Conservation (phyloP, 1,140 invertebrate species). For the Helicorthomorpha holstii region DNA sequence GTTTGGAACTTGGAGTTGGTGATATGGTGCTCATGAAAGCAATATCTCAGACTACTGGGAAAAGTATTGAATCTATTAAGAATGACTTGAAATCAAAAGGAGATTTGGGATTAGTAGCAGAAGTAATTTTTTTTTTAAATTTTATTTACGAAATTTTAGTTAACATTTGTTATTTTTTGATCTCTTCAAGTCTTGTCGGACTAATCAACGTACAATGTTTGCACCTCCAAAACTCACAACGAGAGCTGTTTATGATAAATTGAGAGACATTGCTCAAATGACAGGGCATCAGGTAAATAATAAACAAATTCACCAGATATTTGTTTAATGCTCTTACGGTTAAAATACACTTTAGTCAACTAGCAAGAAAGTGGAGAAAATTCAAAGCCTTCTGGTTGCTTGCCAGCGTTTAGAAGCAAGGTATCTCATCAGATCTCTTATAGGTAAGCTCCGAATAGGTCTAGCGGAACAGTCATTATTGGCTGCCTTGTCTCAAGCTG, state of each 20-base stretch:
- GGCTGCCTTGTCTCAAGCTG: slow-evolving; percentile 67
- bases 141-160: slow-evolving; percentile 17
- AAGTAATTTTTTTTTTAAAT: slow-evolving; percentile 28
- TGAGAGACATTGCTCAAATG: slow-evolving; percentile 80
- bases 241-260: slow-evolving; percentile 56
- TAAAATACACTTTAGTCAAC: slow-evolving; percentile 36
- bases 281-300: slow-evolving; percentile 51
- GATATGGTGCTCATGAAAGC: slow-evolving; percentile 89
- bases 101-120: slow-evolving; percentile 85
- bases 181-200: slow-evolving; percentile 43
- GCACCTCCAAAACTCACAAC: slow-evolving; percentile 34
- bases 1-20: slow-evolving; percentile 76
- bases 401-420: slow-evolving; percentile 79
- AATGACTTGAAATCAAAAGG: slow-evolving; percentile 57
- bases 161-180: slow-evolving; percentile 10
- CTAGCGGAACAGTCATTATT: slow-evolving; percentile 92
- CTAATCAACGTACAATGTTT: slow-evolving; percentile 76
- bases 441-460: slow-evolving; percentile 89
- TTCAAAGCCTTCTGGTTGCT: slow-evolving; percentile 80
- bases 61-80: slow-evolving; percentile 71
- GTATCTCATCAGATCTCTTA: slow-evolving; percentile 77
- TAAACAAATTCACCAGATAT: slow-evolving; percentile 6
- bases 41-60: slow-evolving; percentile 78
- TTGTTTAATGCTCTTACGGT: not conserved
- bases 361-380: slow-evolving; percentile 78